These are phyloP conservation scores for Subanguina moxae DNA, from an alignment of 1,140 invertebrate species.

Conservation along the genomic window DNA sequence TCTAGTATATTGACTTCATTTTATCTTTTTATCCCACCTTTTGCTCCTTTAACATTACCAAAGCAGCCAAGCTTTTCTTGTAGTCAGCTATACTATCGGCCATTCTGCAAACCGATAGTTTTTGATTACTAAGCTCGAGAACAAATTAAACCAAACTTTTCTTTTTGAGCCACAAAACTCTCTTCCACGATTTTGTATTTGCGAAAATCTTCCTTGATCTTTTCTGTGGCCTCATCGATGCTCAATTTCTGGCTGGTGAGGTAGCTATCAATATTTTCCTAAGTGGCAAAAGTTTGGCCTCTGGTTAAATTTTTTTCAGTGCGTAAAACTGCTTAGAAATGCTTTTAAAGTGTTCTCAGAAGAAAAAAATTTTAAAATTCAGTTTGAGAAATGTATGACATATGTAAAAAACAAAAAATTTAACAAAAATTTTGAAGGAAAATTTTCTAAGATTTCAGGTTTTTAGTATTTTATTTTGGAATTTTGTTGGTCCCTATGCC, in stretches of 20 bases:
- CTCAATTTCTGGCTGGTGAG: conserved; percentile 76
- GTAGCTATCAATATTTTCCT: conserved; percentile 92
- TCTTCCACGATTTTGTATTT: conserved; percentile 97
- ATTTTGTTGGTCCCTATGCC: too few species aligned
- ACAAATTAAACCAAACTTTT: conserved; percentile 62
- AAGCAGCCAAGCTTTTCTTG: conserved; percentile 71
- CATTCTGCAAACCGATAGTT: conserved; percentile 46
- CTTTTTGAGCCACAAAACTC: conserved; percentile 76
- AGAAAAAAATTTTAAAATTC: too few species aligned
- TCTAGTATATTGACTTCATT: not conserved
- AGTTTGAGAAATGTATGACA: too few species aligned
- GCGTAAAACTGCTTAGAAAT: too few species aligned
- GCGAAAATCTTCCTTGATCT: conserved; percentile 81
- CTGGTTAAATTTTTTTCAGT: too few species aligned
- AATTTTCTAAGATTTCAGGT: too few species aligned
- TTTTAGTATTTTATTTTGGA: too few species aligned
- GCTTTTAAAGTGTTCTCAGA: too few species aligned
- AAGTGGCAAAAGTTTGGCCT: too few species aligned
- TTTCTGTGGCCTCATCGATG: conserved; percentile 76
- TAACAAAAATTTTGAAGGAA: too few species aligned
- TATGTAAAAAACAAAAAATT: too few species aligned
- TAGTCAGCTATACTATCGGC: conserved; percentile 83
- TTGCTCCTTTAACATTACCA: conserved; percentile 61
- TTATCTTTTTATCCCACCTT: conserved; percentile 67
- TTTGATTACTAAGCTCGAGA: conserved; percentile 11